Conservation (phyloP, 2,888 invertebrate species). For the Drosophila hamatofila region DNA sequence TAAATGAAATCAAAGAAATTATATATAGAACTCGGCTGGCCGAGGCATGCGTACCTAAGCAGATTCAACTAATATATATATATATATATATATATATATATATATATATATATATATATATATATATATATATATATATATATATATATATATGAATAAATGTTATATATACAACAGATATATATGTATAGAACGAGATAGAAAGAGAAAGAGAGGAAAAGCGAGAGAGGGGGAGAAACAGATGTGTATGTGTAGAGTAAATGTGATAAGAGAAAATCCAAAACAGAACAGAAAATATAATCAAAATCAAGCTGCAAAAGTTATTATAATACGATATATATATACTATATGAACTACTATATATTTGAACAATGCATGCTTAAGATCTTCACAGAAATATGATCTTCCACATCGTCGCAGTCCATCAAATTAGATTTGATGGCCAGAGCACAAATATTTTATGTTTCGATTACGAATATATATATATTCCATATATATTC, state of each 20-base stretch:
- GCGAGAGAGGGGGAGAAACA: neutral
- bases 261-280: conserved; percentile 31
- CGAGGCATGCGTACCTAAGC: conserved; percentile 6
- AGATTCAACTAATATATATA: conserved; percentile 14
- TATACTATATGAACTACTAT: neutral
- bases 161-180: conserved; percentile 2
- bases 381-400: conserved; percentile 1
- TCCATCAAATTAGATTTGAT: conserved; percentile 6
- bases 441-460: conserved; percentile 23
- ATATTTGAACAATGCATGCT: conserved; percentile 6
- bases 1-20: conserved; percentile 8
- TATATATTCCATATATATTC: conserved; percentile 10
- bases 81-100: conserved; percentile 1
- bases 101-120: conserved; percentile 4
- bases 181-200: conserved; percentile 1
- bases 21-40: conserved; percentile 24
- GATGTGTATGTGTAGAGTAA: conserved; percentile 7
- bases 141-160: neutral
- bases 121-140: conserved; percentile 3
- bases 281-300: conserved; percentile 16
- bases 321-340: conserved; percentile 1
- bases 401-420: conserved; percentile 15
- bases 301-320: conserved; percentile 7
- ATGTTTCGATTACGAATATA: conserved; percentile 14
- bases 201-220: neutral